Base-by-base conservation (phyloP, 2,888 invertebrate genomes). In the Acanthosepion lycidas region DNA sequence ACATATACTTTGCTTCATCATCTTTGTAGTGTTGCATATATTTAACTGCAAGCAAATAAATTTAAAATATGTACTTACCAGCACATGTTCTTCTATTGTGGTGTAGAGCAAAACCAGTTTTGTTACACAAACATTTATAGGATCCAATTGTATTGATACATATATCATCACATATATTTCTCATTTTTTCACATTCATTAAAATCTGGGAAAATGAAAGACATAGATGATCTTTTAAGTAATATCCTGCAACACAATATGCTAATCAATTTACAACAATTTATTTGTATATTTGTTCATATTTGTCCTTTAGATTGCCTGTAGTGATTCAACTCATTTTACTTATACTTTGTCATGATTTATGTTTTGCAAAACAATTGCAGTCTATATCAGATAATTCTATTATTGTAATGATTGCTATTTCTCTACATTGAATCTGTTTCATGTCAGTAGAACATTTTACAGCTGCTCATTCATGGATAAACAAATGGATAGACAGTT, bases 101-200 rank as follows among this genome's bases (percentile, higher is more conserved):
- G 18, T 93, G 93, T 51, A 96, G 92, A 0, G 51, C 59, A 94
- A 95, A 96, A 1, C 96, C 96, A 1, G 95, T 94, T 33, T 95
- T 94, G 55, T 95, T 94, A 95, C 96, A 97, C 42, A 95, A 94
- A 95, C 96, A 97, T 51, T 94, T 94, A 95, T 95, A 97, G 0
- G 96, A 96, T 0, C 96, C 96, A 42, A 95, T 92, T 15, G 96
- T 96, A 94, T 97, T 97, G 28, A 96, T 92, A 94, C 96, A 97
- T 12, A 95, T 94, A 91, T 96, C 96, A 15, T 95, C 95, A 94
- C 96, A 97, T 2, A 94, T 94, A 94, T 96, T 96, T 42, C 96
- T 95, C 18, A 96, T 96, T 95, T 96, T 96, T 96, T 96, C 96
- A 95, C 96, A 97, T 94, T 97, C 96, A 94, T 97, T 96, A 91